Evolutionary conservation across 2,113 vertebrate genomes (phyloP).

Genomic region (Glareola pratincola): DNA sequence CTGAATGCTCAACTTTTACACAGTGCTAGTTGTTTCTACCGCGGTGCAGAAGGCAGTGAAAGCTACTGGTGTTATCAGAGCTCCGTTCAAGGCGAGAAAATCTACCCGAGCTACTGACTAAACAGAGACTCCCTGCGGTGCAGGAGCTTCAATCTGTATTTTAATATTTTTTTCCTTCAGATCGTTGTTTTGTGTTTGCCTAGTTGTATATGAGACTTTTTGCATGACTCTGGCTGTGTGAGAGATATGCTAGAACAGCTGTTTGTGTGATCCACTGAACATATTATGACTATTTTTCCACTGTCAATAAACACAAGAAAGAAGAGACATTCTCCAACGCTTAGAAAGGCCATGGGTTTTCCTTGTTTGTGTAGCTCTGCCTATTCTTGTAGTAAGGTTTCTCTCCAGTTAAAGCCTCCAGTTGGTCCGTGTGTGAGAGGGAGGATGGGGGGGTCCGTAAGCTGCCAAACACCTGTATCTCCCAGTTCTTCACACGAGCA

Average conservation of each 20-base stretch:
- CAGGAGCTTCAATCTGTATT: not conserved
- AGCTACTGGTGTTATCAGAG: not conserved
- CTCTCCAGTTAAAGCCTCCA: constrained; percentile 98
- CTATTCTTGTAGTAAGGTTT: constrained; percentile 90
- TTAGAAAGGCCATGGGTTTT: constrained; percentile 7
- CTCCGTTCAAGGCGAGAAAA: not conserved
- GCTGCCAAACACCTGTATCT: constrained; percentile 94
- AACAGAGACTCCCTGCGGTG: not conserved
- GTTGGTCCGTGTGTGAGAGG: constrained; percentile 97
- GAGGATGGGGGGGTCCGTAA: constrained; percentile 94
- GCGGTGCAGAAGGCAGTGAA: not conserved
- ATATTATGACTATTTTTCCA: not conserved
- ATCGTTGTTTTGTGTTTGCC: not conserved
- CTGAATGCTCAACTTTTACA: not conserved
- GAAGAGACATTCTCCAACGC: not conserved
- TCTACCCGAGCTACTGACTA: not conserved
- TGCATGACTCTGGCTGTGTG: not conserved
- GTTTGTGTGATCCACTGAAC: constrained; percentile 18
- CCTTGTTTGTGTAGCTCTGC: not conserved
- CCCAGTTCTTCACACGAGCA: constrained; percentile 95
- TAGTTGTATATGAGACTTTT: not conserved
- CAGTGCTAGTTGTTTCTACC: not conserved
- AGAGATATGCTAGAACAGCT: constrained; percentile 48
- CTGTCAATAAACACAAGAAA: constrained; percentile 12
- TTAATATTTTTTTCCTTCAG: not conserved